Percentiles rank a stretch among this genome's conserved stretches.
Conservation (phyloP, 2,888 invertebrate genomes). For the Hemistola chrysoprasaria region DNA sequence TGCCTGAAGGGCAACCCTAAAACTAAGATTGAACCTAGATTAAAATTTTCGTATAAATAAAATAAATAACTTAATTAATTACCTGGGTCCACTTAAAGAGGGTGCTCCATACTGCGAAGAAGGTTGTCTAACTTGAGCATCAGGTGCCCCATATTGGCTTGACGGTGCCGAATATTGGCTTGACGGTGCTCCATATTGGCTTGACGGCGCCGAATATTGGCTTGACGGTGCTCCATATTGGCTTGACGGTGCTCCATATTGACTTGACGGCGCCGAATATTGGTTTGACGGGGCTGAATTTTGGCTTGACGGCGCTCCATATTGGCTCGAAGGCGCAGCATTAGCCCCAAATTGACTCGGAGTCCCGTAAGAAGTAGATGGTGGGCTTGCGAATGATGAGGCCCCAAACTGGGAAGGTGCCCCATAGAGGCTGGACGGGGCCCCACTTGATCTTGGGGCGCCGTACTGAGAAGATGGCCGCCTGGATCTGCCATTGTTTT, state of each 20-base stretch:
- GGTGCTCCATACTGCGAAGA: no score
- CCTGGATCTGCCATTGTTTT: background rate
- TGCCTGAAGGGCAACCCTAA: no score
- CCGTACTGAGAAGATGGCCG: constrained; percentile 15
- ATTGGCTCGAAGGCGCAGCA: constrained; percentile 18
- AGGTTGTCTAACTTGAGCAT: constrained; percentile 16
- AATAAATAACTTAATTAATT: no score
- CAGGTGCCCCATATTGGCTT: constrained; percentile 27
- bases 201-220: constrained; percentile 29
- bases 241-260: constrained; percentile 28
- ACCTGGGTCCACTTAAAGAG: no score
- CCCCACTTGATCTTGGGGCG: constrained; percentile 12
- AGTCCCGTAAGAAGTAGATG: constrained; percentile 18
- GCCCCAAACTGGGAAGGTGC: constrained; percentile 16
- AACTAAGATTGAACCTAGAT: no score
- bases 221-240: constrained; percentile 9
- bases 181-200: constrained; percentile 32
- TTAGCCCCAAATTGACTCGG: constrained; percentile 9
- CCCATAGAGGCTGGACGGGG: constrained; percentile 10
- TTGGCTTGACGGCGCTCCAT: constrained; percentile 9
- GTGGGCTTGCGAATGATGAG: no score
- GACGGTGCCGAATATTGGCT: constrained; percentile 25
- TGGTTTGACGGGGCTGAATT: constrained; percentile 27
- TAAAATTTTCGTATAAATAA: no score
- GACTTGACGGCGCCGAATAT: constrained; percentile 23